These are phyloP conservation scores for Vidua chalybeata DNA, from an alignment of 2,113 vertebrate species.

Conservation along the genomic window DNA sequence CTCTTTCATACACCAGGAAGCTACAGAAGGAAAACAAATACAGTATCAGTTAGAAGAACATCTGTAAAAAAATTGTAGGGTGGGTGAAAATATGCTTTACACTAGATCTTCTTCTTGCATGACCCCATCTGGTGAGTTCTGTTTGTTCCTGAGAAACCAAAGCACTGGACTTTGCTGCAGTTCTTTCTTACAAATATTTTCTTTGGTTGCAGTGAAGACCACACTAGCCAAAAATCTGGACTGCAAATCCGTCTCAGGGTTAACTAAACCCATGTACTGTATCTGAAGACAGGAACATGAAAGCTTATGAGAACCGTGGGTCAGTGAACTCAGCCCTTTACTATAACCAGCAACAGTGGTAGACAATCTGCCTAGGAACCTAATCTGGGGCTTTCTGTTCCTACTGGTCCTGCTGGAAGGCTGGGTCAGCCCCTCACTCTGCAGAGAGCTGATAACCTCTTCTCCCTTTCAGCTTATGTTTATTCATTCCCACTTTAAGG, in stretches of 20 bases:
- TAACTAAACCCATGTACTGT: conserved; percentile 1
- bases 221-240: conserved; percentile 1
- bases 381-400: neutral
- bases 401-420: neutral
- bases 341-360: neutral
- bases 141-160: conserved; percentile 36
- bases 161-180: conserved; percentile 16
- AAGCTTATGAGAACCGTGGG: neutral
- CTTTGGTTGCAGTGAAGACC: conserved; percentile 29
- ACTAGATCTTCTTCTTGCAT: neutral
- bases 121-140: neutral
- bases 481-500: neutral
- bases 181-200: conserved; percentile 47
- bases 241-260: neutral
- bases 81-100: neutral
- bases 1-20: neutral
- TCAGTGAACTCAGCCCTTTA: neutral
- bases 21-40: neutral
- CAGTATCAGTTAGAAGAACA: neutral
- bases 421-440: neutral
- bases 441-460: neutral
- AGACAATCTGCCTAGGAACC: neutral
- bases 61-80: neutral
- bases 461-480: neutral
- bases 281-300: neutral